Percentiles rank a stretch among this genome's conserved stretches.
Conservation (phyloP, 92 coral and sea anemone species). For the Galaxea fascicularis region DNA sequence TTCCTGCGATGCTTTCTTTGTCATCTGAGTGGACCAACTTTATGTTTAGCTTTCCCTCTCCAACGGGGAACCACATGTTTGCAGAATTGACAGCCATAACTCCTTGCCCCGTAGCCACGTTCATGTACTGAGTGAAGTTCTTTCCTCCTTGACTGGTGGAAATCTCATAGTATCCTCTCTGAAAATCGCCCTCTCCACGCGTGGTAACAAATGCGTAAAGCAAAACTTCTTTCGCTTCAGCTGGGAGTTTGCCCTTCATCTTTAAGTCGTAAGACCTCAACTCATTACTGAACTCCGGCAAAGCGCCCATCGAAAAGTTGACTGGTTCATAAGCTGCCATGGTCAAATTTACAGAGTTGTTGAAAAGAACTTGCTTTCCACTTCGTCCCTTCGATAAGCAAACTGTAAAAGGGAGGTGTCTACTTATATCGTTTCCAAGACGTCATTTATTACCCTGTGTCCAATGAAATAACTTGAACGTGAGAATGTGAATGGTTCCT, state of each 20-base stretch:
- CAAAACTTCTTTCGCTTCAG: constrained; percentile 57
- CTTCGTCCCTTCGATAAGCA: neutral
- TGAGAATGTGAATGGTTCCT: neutral
- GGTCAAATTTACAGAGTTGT: neutral
- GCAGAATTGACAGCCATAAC: constrained; percentile 66
- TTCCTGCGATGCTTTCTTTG: constrained; percentile 35
- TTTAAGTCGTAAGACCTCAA: constrained; percentile 30
- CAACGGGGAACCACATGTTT: constrained; percentile 74
- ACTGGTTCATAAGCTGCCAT: constrained; percentile 50
- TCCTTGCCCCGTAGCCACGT: constrained; percentile 65
- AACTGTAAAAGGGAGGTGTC: neutral
- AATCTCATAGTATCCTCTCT: constrained; percentile 69
- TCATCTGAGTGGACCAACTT: constrained; percentile 48
- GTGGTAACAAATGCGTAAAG: constrained; percentile 64
- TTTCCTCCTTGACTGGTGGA: constrained; percentile 41
- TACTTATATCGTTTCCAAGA: neutral
- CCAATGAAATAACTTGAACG: constrained; percentile 30
- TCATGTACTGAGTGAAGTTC: constrained; percentile 65
- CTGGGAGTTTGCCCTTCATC: constrained; percentile 35
- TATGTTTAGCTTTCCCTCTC: constrained; percentile 53
- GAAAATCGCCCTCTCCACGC: constrained; percentile 56
- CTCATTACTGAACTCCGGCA: constrained; percentile 48
- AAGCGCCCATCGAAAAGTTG: constrained; percentile 37
- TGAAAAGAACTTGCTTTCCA: neutral
- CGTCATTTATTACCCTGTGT: neutral